Evolutionary conservation across 2,113 vertebrate species (phyloP).

Genomic region (Typhlomys cinereus): DNA sequence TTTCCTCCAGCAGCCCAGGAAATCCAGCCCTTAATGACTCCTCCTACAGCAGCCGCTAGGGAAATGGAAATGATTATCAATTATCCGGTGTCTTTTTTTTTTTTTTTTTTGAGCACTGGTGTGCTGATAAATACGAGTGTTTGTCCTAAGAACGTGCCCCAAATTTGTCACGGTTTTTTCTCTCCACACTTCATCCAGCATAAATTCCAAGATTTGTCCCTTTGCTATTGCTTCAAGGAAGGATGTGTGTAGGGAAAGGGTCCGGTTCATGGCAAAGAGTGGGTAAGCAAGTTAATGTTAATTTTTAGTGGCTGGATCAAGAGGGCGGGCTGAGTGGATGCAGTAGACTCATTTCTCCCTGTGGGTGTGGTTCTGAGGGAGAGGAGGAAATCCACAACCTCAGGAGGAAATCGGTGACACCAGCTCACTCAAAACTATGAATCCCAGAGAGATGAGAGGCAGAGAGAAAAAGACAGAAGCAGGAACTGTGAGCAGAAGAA

Average conservation of each 20-base stretch:
- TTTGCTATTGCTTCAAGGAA: slow-evolving; percentile 16
- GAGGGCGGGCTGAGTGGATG: background rate
- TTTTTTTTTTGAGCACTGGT: background rate
- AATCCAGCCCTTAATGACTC: background rate
- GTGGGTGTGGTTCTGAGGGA: background rate
- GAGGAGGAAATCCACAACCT: background rate
- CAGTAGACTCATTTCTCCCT: background rate
- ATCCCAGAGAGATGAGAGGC: background rate
- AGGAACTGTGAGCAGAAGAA: background rate
- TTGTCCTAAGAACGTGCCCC: slow-evolving; percentile 7
- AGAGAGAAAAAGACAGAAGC: background rate
- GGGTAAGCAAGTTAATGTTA: slow-evolving; percentile 1
- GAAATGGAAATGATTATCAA: slow-evolving; percentile 18
- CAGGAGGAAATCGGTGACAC: background rate
- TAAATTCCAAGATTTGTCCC: background rate
- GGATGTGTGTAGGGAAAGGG: background rate
- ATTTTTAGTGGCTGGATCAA: background rate
- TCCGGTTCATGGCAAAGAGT: background rate
- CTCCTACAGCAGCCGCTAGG: background rate
- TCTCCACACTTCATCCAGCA: background rate
- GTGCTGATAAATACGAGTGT: slow-evolving; percentile 1
- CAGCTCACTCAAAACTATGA: background rate
- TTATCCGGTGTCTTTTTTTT: background rate
- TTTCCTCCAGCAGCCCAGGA: slow-evolving; percentile 46
- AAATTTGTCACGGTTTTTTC: background rate